Base-by-base conservation (phyloP, 1,140 invertebrate genomes). In the Bilobella aurantiaca region DNA sequence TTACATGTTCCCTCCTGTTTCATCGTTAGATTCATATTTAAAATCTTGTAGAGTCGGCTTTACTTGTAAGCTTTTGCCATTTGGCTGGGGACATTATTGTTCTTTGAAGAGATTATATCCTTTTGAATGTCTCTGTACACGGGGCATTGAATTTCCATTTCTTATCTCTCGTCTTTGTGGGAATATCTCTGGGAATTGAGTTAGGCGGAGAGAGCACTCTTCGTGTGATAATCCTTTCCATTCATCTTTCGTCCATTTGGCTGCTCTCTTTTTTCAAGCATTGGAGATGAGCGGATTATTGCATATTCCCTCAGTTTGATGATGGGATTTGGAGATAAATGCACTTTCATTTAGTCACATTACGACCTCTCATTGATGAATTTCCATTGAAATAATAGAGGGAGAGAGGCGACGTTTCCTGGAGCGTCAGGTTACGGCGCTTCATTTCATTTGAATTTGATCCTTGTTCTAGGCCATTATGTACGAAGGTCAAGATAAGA, bases 401-500 rank as follows among this genome's bases (percentile, higher is more conserved):
- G 16, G 58, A 29, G 18, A n/a, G 29, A 18, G 27, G 31, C 58
- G 58, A 59, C 28, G 32, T 28, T n/a, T n/a, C 56, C 16, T 23
- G 46, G 28, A 28, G 14, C 25, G 28, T 46, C 28, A 14, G n/a
- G n/a, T 28, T 64, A 3, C 23, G 21, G 25, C 23, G 25, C 53
- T 32, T 2, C 49, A 23, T 30, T 31, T 58, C 21, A n/a, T 53
- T 12, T 32, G 8, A 31, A 14, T 16, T 32, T 57, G 23, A 58
- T 57, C 25, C 46, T 30, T 62, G 37, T 84, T 81, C 34, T 82
- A 99, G 95, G 93, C 96, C 56, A 99, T 99, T 75, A 88, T 97
- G 73, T 99, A 99, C 79, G 97, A 99, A 82, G 97, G 97, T 65
- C 97, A 99, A 80, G 97, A 99, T 78, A 99, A 99, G 80, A 99